Evolutionary conservation across 1,140 invertebrate species (phyloP), one percentile per base, ranked within the genome.

Genomic region (Lycorma delicatula): DNA sequence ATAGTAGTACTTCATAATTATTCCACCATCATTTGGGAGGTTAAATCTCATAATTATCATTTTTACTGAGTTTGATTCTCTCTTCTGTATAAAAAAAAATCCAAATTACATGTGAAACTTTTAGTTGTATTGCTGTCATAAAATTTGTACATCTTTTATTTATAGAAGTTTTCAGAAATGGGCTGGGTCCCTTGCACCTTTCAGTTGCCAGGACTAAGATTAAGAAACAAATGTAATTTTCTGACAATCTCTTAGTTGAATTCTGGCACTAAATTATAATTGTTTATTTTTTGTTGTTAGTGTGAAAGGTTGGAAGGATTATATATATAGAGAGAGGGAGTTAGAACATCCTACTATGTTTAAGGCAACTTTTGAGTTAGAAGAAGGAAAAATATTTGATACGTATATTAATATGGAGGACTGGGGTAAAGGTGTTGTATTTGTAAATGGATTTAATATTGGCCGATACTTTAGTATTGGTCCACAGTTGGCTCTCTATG

Each of bases 371-470:
- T 63, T 71, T 18, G 55, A 51, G 3, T 20, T 61, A 5, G 27
- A 27, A 23, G 54, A 64, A 13, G 36, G 27, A 46, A n/a, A 55
- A 11, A 61, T 54, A 11, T 50, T 28, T 28, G 72, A 74, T 60
- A 74, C 72, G 0, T 74, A 64, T 50, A 28, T 74, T 22, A 67
- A 72, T 55, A 65, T 71, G 56, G 6, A 52, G 23, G 59, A 53
- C 2, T 74, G 72, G 72, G 58, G 61, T 13, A 70, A 71, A 67
- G 80, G 80, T n/a, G 67, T 78, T 47, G 77, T 78, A 13, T 75
- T 80, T 60, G 61, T 82, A 1, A 82, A 82, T 70, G 78, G 76
- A 5, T 75, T 78, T 61, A 80, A 81, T 63, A 62, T 82, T 29
- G 80, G 80, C 5, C 66, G 80, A 31, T 81, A 81, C 65, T 63